Evolutionary conservation across 2,888 invertebrate genomes (phyloP), one percentile per base, ranked within the genome.

Genomic region (Andricus curvator): DNA sequence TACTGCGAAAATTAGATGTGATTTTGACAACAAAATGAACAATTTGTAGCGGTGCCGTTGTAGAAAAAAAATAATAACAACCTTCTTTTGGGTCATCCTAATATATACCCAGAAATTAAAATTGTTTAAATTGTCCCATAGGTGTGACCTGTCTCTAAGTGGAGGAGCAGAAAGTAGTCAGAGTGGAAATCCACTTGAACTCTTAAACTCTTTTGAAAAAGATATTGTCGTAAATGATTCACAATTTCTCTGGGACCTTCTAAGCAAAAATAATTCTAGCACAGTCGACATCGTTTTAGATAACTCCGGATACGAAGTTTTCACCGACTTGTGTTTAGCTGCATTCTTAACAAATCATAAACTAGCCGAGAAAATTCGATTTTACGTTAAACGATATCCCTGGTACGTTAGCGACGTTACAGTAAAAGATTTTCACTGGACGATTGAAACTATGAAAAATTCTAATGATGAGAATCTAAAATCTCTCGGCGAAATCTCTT

Each of bases 321-420:
- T 97, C 86, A 95, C 97, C 0, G 99, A 99, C 91, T 92, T 99
- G 0, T 96, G 97, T 89, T 90, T 99, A 2, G 97, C 97, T 2
- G 96, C 97, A 86, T 97, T 96, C 90, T 91, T 99, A 1, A 92
- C 97, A 80, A 92, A 91, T 85, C 94, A 93, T 85, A 94, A 92
- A 85, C 93, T 94, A 33, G 95, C 95, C n/a, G 91, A 93, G n/a
- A 94, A 95, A 93, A 94, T 99, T 41, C 94, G 96, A 84, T 96
- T 99, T 87, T 96, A 98, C 92, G 96, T 96, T 0, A 99, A 99
- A 94, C 94, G 94, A 4, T 96, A 97, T 84, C 99, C 99, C 0
- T 99, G 99, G 99, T 99, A 97, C 92, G 96, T 99, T 13, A 99
- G 99, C 0, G 99, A 99, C 91, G 97, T 96, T 0, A 97, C 96